A percentile compares a stretch with the other conserved stretches of the same genome.
Conservation (phyloP, 2,797 vertebrate genomes). For the Microctenopoma steveboyesi region DNA sequence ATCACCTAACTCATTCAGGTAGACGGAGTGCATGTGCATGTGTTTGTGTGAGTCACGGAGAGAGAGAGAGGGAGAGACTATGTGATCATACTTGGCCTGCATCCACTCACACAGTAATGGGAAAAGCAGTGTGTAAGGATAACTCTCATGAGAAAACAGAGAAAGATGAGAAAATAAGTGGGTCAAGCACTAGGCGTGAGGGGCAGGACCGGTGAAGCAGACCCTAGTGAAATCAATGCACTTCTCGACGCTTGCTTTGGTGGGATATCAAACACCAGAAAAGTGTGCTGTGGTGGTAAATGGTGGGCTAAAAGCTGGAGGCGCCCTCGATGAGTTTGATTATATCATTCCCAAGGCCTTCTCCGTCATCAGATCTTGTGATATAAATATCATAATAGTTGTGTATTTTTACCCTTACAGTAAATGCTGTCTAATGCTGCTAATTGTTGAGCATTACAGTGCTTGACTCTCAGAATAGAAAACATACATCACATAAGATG, state of each 20-base stretch:
- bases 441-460: slow-evolving; percentile 45
- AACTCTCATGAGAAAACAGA: slow-evolving; percentile 83
- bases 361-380: slow-evolving; percentile 58
- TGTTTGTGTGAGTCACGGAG: slow-evolving; percentile 49
- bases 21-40: slow-evolving; percentile 50
- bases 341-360: slow-evolving; percentile 63
- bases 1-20: slow-evolving; percentile 82
- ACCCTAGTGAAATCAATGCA: slow-evolving; percentile 84
- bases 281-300: slow-evolving; percentile 70
- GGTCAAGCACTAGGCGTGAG: slow-evolving; percentile 83
- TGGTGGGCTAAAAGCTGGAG: slow-evolving; percentile 74
- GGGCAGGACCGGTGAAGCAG: slow-evolving; percentile 75
- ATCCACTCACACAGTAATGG: slow-evolving; percentile 82
- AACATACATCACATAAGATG: slow-evolving; percentile 20
- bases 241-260: slow-evolving; percentile 74
- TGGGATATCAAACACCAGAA: slow-evolving; percentile 80
- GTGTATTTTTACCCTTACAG: slow-evolving; percentile 65
- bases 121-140: slow-evolving; percentile 79
- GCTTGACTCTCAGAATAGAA: slow-evolving; percentile 36
- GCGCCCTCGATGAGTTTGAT: slow-evolving; percentile 71
- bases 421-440: slow-evolving; percentile 44
- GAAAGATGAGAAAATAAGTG: slow-evolving; percentile 90
- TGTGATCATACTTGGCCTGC: slow-evolving; percentile 79
- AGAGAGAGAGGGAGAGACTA: slow-evolving; percentile 45
- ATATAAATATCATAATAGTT: slow-evolving; percentile 58